phyloP scores from a whole-genome alignment of 2,113 vertebrate species.

The Synodontis membranacea region DNA sequence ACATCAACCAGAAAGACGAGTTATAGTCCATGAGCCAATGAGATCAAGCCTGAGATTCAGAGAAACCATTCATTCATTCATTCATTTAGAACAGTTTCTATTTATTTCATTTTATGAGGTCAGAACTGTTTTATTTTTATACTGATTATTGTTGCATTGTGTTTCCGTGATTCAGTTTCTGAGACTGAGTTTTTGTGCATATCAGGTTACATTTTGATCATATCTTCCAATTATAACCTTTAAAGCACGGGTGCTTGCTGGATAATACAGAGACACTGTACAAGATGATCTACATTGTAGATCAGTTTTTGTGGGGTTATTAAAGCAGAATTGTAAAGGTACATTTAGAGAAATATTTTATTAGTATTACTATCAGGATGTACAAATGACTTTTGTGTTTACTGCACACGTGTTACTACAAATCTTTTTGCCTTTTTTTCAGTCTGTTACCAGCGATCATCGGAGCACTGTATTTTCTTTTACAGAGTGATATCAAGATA shows the following conservation, averaged over 20 bases:
- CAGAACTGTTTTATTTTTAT: slow-evolving; percentile 95
- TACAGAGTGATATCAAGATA: neutral
- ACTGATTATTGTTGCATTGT: slow-evolving; percentile 76
- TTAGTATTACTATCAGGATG: neutral
- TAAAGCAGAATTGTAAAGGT: neutral
- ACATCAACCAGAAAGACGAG: slow-evolving; percentile 93
- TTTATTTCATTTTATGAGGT: slow-evolving; percentile 91
- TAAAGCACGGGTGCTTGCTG: neutral
- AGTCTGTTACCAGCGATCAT: neutral
- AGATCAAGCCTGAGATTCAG: slow-evolving; percentile 52
- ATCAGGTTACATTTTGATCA: slow-evolving; percentile 51
- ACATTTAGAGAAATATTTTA: neutral
- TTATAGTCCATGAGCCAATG: slow-evolving; percentile 70
- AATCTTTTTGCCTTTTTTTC: neutral
- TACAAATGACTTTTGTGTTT: slow-evolving; percentile 14
- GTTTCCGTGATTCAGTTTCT: slow-evolving; percentile 15
- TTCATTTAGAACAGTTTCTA: slow-evolving; percentile 70
- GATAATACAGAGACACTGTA: neutral
- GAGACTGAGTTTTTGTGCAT: slow-evolving; percentile 27
- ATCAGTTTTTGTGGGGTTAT: neutral
- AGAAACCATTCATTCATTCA: slow-evolving; percentile 46
- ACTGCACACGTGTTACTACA: slow-evolving; percentile 14
- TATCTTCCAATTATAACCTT: neutral
- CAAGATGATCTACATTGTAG: neutral
- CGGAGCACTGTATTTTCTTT: slow-evolving; percentile 33